Evolutionary conservation across 2,113 vertebrate genomes (phyloP), one percentile per base, ranked within the genome.

Genomic region (Cheilinus undulatus): DNA sequence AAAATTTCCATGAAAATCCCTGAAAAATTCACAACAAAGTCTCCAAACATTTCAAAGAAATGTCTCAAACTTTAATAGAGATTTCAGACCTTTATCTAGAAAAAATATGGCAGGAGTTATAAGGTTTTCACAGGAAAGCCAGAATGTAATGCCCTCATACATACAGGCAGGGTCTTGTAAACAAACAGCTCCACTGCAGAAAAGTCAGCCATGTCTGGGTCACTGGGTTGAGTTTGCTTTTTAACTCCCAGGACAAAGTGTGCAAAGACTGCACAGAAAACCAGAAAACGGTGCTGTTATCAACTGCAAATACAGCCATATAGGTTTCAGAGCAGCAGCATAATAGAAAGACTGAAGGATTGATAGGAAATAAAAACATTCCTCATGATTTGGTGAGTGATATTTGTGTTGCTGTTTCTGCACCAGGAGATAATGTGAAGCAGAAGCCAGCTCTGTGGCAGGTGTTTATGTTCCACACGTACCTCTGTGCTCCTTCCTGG

Each of bases 381-480:
- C 15, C 12, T 30, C n/a, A n/a, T n/a, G n/a, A n/a, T n/a, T n/a
- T n/a, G n/a, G n/a, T n/a, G n/a, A n/a, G n/a, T n/a, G n/a, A n/a
- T 80, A 73, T 72, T 42, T 77, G 72, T 51, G 7, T 52, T 64
- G 45, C 58, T 36, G 70, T 50, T 63, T 83, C 64, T 71, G 51
- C 28, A 36, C 19, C 65, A 56, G 81, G 26, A 56, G 81, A 48
- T 90, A 85, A 92, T 71, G 62, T 78, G 84, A 89, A 86, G 73
- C 90, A 88, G 89, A 43, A 85, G 67, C 82, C 30, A 48, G 28
- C 69, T 62, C 17, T 51, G 75, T 88, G 89, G 80, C 84, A 88
- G 86, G 86, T 90, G 92, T 92, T 93, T 93, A 92, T 85, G 66
- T 88, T 88, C 84, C 78, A 80, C 56, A 81, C 76, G 67, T 90